Evolutionary conservation across 2,888 invertebrate genomes (phyloP), one percentile per base, ranked within the genome.

Genomic region (Tenthredo mesomela): DNA sequence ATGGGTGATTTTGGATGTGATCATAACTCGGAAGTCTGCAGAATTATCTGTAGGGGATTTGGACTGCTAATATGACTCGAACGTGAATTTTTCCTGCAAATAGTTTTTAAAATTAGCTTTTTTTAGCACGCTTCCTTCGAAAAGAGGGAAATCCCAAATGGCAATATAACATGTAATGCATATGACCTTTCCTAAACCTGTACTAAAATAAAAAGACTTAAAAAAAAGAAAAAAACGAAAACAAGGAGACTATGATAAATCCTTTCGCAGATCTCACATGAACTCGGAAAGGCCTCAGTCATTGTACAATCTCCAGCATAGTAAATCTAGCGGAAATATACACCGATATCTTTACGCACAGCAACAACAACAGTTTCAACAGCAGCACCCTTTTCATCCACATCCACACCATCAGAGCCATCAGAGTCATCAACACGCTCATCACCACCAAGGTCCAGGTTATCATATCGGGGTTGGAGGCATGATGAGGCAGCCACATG

Each of bases 251-350:
- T 21, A 80, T 40, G 80, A 61, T 80, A 58, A 40, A 80, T 80
- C 21, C 40, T 58, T 80, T 80, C 61, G 54, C 86, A 92, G 90
- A 87, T 90, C 91, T 89, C 93, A 86, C 82, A 91, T 89, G 84
- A 89, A 88, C 82, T 88, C 89, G 83, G 91, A 91, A 29, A 89
- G 90, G 92, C 93, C 91, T 93, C 94, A 89, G 94, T 94, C 86
- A 29, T 87, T 92, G 58, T 92, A 91, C 87, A 91, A 92, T 86
- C 93, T 96, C 85, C 95, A 95, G 91, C 96, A 96, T 93, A 96
- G 96, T 88, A 96, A 96, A 87, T 96, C 96, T 43, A 95, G 95
- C 88, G 96, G 96, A 86, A 97, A 96, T 89, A 95, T 97, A 18
- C 92, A 93, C 58, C 91, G 92, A 10, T 92, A 92, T 84, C 86